These are phyloP conservation scores for Cyprinodon tularosa DNA, from an alignment of 2,113 vertebrate genomes.

Conservation along the genomic window DNA sequence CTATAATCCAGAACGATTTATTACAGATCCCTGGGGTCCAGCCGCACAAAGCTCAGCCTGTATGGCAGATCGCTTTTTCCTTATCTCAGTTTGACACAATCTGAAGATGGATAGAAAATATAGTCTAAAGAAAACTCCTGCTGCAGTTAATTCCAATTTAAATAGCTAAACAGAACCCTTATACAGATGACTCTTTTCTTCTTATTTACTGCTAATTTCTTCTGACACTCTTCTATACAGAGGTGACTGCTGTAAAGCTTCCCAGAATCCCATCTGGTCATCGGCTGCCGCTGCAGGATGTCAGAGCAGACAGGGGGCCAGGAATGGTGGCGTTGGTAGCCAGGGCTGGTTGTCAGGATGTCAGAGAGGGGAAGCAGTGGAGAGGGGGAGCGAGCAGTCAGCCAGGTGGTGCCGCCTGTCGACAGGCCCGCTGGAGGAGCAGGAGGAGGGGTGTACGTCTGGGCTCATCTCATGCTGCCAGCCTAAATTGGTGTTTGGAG, in stretches of 20 bases:
- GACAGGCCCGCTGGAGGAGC: constrained; percentile 33
- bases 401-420: constrained; percentile 69
- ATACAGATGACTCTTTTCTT: not conserved
- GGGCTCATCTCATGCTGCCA: constrained; percentile 48
- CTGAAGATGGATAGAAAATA: not conserved
- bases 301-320: constrained; percentile 45
- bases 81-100: not conserved
- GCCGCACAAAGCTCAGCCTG: not conserved
- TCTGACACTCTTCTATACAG: constrained; percentile 28
- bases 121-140: not conserved
- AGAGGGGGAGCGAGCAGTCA: constrained; percentile 33
- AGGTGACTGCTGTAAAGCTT: constrained; percentile 42
- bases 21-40: not conserved
- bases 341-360: constrained; percentile 55
- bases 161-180: not conserved
- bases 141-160: not conserved
- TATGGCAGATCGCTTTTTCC: not conserved
- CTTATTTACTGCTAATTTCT: constrained; percentile 8
- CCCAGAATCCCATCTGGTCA: constrained; percentile 64
- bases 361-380: constrained; percentile 27
- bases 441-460: constrained; percentile 21
- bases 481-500: constrained; percentile 64
- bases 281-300: constrained; percentile 49
- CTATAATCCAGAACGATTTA: not conserved
- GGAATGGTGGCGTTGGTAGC: constrained; percentile 53